These are phyloP conservation scores for Artemisiospiza belli DNA, from an alignment of 2,113 vertebrate species.

Conservation along the genomic window DNA sequence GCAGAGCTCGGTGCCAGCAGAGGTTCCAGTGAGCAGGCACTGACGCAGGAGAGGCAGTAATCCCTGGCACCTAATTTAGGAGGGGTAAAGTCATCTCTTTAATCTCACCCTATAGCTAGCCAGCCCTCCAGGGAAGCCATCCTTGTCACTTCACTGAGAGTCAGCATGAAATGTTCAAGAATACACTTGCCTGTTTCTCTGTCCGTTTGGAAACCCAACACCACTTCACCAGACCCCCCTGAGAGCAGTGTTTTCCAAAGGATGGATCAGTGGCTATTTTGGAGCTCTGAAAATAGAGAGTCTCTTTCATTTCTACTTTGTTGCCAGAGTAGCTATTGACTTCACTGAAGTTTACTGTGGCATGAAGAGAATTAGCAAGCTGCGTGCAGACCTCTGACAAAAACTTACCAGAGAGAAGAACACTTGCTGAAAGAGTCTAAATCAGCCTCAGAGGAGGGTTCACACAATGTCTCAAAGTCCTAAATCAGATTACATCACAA, in stretches of 20 bases:
- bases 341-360: background rate
- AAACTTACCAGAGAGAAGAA: background rate
- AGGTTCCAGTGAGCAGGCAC: background rate
- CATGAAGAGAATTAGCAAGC: background rate
- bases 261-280: background rate
- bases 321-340: background rate
- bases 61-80: background rate
- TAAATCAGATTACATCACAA: background rate
- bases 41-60: background rate
- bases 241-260: background rate
- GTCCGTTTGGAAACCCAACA: background rate
- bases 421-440: background rate
- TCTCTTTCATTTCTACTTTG: background rate
- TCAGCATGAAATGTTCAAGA: background rate
- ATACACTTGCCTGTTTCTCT: background rate
- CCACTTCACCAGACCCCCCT: background rate
- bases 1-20: background rate
- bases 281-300: conserved; percentile 3
- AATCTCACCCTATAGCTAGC: background rate
- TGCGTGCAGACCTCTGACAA: background rate
- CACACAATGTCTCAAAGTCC: background rate
- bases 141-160: background rate
- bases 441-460: background rate
- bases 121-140: background rate
- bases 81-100: background rate